Evolutionary conservation across 2,797 vertebrate species (phyloP).

Genomic region (Enteromius mattozi): DNA sequence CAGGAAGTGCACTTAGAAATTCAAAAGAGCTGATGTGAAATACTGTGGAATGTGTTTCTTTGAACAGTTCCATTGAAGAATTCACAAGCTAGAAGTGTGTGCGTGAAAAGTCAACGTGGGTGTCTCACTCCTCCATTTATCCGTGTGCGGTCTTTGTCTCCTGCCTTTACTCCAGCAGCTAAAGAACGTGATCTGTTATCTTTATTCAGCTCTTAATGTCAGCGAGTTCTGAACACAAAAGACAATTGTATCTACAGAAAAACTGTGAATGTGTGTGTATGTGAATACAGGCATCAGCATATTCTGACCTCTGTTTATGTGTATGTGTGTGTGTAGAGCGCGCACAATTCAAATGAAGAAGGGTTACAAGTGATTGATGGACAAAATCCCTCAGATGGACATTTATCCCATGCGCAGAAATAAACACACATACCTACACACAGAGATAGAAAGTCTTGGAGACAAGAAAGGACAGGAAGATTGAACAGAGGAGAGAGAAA

Average conservation of each 20-base stretch:
- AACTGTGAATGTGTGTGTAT: conserved; percentile 5
- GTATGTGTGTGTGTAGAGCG: conserved; percentile 14
- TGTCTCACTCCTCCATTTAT: conserved; percentile 13
- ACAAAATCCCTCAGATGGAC: conserved; percentile 40
- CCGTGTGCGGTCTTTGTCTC: conserved; percentile 7
- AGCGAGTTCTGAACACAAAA: conserved; percentile 32
- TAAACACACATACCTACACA: conserved; percentile 16
- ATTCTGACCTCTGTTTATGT: not conserved
- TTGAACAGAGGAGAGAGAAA: not conserved
- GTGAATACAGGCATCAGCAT: not conserved
- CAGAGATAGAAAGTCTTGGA: not conserved
- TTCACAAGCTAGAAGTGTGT: not conserved
- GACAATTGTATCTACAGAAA: not conserved
- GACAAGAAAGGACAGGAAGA: not conserved
- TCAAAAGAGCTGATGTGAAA: not conserved
- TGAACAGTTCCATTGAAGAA: conserved; percentile 11
- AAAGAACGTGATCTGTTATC: conserved; percentile 43
- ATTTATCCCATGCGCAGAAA: conserved; percentile 12
- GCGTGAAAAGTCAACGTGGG: conserved; percentile 49
- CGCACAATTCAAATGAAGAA: conserved; percentile 27
- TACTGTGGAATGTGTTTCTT: not conserved
- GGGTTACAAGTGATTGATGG: conserved; percentile 48
- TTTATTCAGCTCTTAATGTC: conserved; percentile 43
- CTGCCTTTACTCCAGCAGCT: conserved; percentile 15
- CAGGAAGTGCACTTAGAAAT: not conserved